Conservation (phyloP, 2,113 vertebrate species). For the Engystomops pustulosus region DNA sequence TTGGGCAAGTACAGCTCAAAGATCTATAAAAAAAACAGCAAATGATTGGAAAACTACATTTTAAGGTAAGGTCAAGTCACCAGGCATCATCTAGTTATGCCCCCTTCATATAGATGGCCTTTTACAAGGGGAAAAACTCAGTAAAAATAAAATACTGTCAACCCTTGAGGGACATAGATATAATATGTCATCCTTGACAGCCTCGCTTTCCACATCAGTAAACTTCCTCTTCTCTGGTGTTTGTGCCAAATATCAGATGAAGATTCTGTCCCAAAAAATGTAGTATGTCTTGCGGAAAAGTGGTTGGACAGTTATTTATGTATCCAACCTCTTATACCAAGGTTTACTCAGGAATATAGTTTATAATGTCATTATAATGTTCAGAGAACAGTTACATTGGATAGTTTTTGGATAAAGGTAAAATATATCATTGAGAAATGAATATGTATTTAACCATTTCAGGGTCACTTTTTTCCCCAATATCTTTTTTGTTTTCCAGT, state of each 20-base stretch:
- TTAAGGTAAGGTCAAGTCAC: not conserved
- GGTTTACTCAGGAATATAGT: not conserved
- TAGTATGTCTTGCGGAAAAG: not conserved
- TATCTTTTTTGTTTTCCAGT: too few species aligned
- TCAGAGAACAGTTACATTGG: not conserved
- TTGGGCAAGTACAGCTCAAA: too few species aligned
- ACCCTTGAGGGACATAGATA: not conserved
- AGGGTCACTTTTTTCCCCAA: too few species aligned
- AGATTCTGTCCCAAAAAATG: not conserved
- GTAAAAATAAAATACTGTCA: constrained; percentile 26
- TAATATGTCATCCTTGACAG: constrained; percentile 15
- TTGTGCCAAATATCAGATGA: not conserved
- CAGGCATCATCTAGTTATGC: not conserved
- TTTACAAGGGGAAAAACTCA: not conserved
- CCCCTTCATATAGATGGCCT: not conserved
- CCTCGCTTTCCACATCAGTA: constrained; percentile 21
- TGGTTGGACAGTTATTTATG: not conserved
- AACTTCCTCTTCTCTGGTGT: not conserved
- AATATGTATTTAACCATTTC: too few species aligned
- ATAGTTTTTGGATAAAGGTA: too few species aligned
- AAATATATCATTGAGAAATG: too few species aligned
- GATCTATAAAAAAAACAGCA: too few species aligned
- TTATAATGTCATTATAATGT: too few species aligned
- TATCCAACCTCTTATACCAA: not conserved
- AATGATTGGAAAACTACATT: not conserved